Evolutionary conservation across 2,113 vertebrate genomes (phyloP), one percentile per base, ranked within the genome.

Genomic region (Tachysurus vachellii): DNA sequence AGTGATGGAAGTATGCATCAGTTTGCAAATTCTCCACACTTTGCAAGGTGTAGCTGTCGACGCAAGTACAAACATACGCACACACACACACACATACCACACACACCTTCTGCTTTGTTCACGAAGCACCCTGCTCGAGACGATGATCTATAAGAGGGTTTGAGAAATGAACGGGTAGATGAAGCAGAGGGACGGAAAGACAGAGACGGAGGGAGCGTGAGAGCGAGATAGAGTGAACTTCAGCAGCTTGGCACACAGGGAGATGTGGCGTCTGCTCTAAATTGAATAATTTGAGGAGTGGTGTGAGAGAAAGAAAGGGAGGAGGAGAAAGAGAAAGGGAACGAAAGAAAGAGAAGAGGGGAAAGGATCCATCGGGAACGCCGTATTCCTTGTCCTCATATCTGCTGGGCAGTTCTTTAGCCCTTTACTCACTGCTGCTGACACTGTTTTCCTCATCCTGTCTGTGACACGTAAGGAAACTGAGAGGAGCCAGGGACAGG

Each of bases 211-310:
- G 62, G 23, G 61, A 68, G 79, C 16, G 79, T 11, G 12, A 19
- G 62, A 84, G 81, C 17, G 81, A 80, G 64, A 64, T 80, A 14
- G 80, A 85, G 86, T 76, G 80, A 90, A 88, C 88, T 88, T 83
- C 87, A 85, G 85, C 82, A 42, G 88, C 83, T 79, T 57, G 80
- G 87, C 84, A 80, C 85, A 88, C 61, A 76, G 90, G 89, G 87
- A 91, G 90, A 91, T 84, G 86, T 89, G 90, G 85, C 84, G 88
- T 89, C 90, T 88, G 88, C 71, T 84, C 80, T 87, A 89, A 89
- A 91, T 89, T 88, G 87, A 89, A 91, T 91, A 88, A 89, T 88
- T 89, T 90, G 68, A 86, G 76, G 87, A 87, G 53, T 88, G 83
- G 87, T 84, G 85, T 84, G 90, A 88, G 82, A 88, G 66, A 82